A percentile compares a stretch with the other conserved stretches of the same genome.
Conservation (phyloP, 2,888 invertebrate species). For the Pyrrhosoma nymphula region DNA sequence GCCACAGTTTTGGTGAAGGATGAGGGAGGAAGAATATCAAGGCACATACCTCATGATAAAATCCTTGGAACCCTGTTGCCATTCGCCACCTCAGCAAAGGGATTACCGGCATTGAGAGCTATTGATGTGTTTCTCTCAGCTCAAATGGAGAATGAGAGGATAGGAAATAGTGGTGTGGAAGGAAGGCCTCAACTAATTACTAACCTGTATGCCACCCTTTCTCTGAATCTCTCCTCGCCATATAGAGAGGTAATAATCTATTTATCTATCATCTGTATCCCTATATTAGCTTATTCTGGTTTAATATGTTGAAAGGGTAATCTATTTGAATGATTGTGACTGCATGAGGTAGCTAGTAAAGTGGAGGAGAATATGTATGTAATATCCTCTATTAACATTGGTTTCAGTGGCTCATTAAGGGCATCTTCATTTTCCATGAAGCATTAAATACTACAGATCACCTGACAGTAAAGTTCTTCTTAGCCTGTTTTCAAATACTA, state of each 20-base stretch:
- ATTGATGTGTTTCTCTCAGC: slow-evolving; percentile 37
- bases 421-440: no score
- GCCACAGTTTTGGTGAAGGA: slow-evolving; percentile 81
- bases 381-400: no score
- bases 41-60: slow-evolving; percentile 78
- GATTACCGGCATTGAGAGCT: slow-evolving; percentile 56
- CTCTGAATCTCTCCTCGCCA: slow-evolving; percentile 84
- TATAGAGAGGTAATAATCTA: slow-evolving; percentile 82
- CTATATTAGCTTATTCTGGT: slow-evolving; percentile 65
- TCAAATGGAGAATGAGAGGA: not conserved
- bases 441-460: no score
- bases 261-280: slow-evolving; percentile 65
- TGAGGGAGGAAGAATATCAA: slow-evolving; percentile 77
- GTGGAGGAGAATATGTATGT: no score
- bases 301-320: no score
- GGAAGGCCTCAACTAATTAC: slow-evolving; percentile 76
- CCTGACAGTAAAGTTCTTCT: no score
- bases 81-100: slow-evolving; percentile 78
- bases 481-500: no score
- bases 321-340: no score
- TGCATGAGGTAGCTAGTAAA: no score
- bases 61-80: slow-evolving; percentile 79
- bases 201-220: slow-evolving; percentile 80
- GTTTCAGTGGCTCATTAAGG: no score
- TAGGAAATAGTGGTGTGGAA: slow-evolving; percentile 73